These are phyloP conservation scores for Macrophya alboannulata DNA, from an alignment of 2,888 invertebrate species.

Conservation along the genomic window DNA sequence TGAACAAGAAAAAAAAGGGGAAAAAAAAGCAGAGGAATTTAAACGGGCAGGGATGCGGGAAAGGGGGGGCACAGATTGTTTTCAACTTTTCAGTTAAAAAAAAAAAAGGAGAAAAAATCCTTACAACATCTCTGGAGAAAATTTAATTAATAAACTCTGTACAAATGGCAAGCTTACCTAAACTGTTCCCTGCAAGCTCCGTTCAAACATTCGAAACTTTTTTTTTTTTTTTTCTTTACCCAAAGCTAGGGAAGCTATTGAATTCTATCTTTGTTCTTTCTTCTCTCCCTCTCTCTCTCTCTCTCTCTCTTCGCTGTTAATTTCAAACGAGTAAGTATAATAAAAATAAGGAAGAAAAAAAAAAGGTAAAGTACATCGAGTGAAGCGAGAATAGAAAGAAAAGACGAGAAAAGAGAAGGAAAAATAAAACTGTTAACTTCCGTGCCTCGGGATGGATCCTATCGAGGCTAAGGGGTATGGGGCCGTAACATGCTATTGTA, in stretches of 20 bases:
- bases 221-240: too few relatives aligned
- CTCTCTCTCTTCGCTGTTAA: background rate
- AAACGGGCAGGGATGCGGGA: background rate
- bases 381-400: background rate
- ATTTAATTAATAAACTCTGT: conserved; percentile 31
- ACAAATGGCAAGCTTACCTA: conserved; percentile 19
- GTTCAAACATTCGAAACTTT: conserved; percentile 19
- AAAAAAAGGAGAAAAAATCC: background rate
- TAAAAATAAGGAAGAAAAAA: background rate
- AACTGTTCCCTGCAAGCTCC: background rate
- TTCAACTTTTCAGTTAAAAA: background rate
- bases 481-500: conserved; percentile 33
- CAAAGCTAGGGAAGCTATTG: background rate
- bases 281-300: background rate
- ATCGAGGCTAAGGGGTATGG: conserved; percentile 15
- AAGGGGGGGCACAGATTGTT: too few relatives aligned
- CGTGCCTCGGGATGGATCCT: conserved; percentile 3
- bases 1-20: background rate
- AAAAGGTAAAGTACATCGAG: background rate
- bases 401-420: background rate
- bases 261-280: background rate
- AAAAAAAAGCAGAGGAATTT: background rate
- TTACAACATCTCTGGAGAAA: background rate
- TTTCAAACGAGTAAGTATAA: conserved; percentile 14
- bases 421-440: conserved; percentile 17